phyloP scores from a whole-genome alignment of 2,113 vertebrate genomes.

The Neomonachus schauinslandi region DNA sequence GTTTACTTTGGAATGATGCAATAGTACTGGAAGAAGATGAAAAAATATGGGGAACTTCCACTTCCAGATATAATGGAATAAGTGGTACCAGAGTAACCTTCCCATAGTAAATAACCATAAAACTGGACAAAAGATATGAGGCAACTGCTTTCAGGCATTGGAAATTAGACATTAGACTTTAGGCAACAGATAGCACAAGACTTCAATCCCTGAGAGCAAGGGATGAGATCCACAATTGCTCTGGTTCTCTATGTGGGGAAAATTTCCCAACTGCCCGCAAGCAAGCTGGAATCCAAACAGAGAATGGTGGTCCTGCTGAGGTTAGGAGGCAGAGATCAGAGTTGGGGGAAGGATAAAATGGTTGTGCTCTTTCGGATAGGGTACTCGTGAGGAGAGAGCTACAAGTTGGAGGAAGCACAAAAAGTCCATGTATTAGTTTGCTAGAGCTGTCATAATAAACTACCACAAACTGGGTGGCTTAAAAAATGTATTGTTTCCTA shows the following conservation, averaged over 20 bases:
- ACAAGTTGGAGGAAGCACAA: not conserved
- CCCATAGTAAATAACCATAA: not conserved
- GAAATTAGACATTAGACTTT: not conserved
- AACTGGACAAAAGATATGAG: not conserved
- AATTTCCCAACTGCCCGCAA: not conserved
- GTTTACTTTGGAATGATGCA: conserved; percentile 24
- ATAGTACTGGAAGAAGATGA: conserved; percentile 7
- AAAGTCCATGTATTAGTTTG: not conserved
- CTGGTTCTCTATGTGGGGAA: not conserved
- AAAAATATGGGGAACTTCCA: not conserved
- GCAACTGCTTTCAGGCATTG: not conserved
- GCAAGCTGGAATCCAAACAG: not conserved
- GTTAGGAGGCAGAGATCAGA: not conserved
- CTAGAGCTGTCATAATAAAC: not conserved
- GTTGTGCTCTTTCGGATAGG: not conserved
- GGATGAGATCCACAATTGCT: not conserved
- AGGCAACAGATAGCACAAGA: not conserved
- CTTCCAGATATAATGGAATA: not conserved
- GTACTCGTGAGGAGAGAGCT: not conserved
- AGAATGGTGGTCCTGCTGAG: not conserved
- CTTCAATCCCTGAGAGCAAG: not conserved
- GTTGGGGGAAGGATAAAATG: not conserved
- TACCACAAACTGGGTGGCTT: not conserved
- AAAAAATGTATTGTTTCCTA: not conserved
- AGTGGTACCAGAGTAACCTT: not conserved